These are phyloP conservation scores for Amphimallon solstitiale DNA, from an alignment of 2,888 invertebrate species.

Conservation along the genomic window DNA sequence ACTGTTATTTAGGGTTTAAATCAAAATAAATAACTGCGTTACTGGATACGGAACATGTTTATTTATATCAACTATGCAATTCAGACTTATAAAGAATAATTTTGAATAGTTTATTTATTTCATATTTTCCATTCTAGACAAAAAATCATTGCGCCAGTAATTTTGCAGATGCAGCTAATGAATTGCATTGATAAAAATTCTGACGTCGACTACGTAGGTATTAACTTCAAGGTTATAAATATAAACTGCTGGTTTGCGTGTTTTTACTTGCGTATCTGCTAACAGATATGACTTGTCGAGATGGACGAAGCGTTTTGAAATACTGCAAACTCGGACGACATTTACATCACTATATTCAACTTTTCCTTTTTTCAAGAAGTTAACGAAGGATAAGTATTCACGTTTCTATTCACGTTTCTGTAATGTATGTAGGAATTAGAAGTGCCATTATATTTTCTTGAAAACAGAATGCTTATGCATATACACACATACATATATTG, in stretches of 20 bases:
- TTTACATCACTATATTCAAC: constrained; percentile 9
- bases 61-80: no score
- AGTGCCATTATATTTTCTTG: no score
- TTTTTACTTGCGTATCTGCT: constrained; percentile 31
- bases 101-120: no score
- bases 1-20: no score
- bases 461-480: no score
- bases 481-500: no score
- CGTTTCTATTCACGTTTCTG: no score
- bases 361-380: not conserved
- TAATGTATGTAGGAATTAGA: no score
- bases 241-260: constrained; percentile 39
- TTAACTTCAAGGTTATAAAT: constrained; percentile 38
- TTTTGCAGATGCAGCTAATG: constrained; percentile 29
- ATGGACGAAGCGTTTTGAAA: constrained; percentile 17
- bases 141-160: not conserved
- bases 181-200: constrained; percentile 29
- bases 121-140: no score
- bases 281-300: constrained; percentile 26
- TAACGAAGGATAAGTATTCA: not conserved
- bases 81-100: no score
- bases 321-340: constrained; percentile 13
- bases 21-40: no score
- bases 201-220: constrained; percentile 4
- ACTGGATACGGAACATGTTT: no score